These are phyloP conservation scores for Lagenorhynchus albirostris DNA, from an alignment of 2,113 vertebrate genomes.

Conservation along the genomic window DNA sequence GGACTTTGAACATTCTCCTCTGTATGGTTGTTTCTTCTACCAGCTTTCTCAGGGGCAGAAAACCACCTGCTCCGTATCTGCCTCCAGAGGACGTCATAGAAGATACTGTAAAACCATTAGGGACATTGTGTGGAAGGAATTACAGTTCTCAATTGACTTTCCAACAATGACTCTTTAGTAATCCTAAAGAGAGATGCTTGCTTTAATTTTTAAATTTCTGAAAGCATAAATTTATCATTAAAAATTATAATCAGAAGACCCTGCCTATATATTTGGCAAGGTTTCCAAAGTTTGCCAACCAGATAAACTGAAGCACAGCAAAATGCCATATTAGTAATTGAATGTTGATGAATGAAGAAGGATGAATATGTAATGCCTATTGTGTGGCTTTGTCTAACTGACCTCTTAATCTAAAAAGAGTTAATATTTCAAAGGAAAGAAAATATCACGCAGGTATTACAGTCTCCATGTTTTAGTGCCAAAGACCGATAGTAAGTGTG, in stretches of 20 bases:
- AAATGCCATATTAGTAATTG: background rate
- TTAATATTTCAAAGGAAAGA: slow-evolving; percentile 21
- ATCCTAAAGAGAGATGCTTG: background rate
- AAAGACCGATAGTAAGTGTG: slow-evolving; percentile 48
- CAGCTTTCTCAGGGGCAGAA: background rate
- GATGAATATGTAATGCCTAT: background rate
- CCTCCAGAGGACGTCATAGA: background rate
- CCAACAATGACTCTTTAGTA: background rate
- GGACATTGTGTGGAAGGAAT: background rate
- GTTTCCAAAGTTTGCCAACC: background rate
- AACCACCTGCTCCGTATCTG: background rate
- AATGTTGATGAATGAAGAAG: background rate
- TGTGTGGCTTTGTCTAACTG: background rate
- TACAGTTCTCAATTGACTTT: background rate
- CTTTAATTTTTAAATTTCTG: background rate
- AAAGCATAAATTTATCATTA: background rate
- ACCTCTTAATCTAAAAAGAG: background rate
- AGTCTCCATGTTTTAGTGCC: background rate
- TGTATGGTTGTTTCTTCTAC: background rate
- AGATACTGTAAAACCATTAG: background rate
- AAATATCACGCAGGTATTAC: background rate
- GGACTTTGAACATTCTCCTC: background rate
- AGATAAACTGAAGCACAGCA: background rate
- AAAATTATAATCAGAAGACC: background rate
- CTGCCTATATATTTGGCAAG: background rate